A percentile compares a stretch with the other conserved stretches of the same genome.
Evolutionary conservation across 2,797 vertebrate species (phyloP).

Genomic region (Sarcoramphus papa): DNA sequence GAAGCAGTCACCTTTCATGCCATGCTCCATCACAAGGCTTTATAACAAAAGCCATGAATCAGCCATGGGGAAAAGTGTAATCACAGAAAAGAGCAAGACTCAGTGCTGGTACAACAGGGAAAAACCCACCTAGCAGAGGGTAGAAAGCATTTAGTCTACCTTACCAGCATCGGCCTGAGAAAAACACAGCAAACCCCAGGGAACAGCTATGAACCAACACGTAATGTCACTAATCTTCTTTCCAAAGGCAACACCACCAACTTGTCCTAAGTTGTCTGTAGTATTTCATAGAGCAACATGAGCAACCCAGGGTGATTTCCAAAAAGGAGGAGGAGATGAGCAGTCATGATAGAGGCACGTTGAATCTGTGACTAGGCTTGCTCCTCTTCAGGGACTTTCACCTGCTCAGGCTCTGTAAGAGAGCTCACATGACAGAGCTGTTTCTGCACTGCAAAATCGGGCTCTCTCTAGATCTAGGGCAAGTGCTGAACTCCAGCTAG

Average conservation of each 20-base stretch:
- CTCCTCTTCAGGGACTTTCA: not conserved
- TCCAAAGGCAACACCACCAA: not conserved
- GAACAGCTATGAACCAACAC: not conserved
- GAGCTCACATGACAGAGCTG: not conserved
- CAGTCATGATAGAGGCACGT: fast-evolving
- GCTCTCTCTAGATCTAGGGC: not conserved
- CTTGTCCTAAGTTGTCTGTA: not conserved
- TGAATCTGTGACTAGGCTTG: not conserved
- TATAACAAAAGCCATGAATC: not conserved
- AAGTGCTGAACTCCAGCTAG: not conserved
- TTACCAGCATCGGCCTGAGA: not conserved
- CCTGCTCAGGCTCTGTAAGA: not conserved
- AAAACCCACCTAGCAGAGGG: not conserved
- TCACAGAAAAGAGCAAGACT: not conserved
- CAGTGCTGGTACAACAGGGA: not conserved
- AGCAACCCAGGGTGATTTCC: not conserved
- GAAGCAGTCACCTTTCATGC: not conserved
- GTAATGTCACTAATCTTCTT: not conserved
- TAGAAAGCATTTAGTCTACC: not conserved
- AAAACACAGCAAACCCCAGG: not conserved
- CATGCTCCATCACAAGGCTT: not conserved
- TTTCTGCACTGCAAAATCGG: not conserved
- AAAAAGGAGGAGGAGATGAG: not conserved
- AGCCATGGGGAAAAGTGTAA: not conserved
- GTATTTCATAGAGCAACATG: not conserved